phyloP scores from a whole-genome alignment of 2,797 vertebrate genomes.

The Onychomys torridus region DNA sequence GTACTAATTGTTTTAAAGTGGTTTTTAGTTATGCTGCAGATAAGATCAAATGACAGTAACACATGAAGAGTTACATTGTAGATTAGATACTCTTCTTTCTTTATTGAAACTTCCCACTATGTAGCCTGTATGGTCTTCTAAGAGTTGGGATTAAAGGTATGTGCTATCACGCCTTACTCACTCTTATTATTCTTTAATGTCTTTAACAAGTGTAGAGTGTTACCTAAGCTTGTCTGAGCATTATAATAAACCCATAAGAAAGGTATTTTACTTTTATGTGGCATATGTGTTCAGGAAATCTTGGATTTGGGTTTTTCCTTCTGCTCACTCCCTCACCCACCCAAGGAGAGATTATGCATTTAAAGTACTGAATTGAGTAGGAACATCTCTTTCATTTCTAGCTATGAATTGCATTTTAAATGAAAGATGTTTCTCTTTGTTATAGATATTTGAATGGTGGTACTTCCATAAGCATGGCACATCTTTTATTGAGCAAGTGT shows the following conservation, averaged over 20 bases:
- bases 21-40: conserved; percentile 39
- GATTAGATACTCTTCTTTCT: neutral
- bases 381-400: conserved; percentile 47
- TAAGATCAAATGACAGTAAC: conserved; percentile 23
- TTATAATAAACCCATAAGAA: conserved; percentile 22
- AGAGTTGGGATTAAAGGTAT: neutral
- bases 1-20: conserved; percentile 3
- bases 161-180: neutral
- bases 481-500: conserved; percentile 99
- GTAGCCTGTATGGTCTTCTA: neutral
- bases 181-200: neutral
- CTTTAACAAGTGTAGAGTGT: conserved; percentile 52
- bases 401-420: conserved; percentile 41
- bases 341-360: neutral
- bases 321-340: neutral
- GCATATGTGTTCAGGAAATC: conserved; percentile 20
- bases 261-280: neutral
- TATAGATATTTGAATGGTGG: conserved; percentile 99
- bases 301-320: conserved; percentile 8
- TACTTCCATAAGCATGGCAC: conserved; percentile 98
- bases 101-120: neutral
- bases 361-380: conserved; percentile 10
- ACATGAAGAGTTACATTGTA: neutral
- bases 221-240: conserved; percentile 56
- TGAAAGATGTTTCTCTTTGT: conserved; percentile 72